These are phyloP conservation scores for Coreius guichenoti DNA, from an alignment of 2,797 vertebrate species.

Conservation along the genomic window DNA sequence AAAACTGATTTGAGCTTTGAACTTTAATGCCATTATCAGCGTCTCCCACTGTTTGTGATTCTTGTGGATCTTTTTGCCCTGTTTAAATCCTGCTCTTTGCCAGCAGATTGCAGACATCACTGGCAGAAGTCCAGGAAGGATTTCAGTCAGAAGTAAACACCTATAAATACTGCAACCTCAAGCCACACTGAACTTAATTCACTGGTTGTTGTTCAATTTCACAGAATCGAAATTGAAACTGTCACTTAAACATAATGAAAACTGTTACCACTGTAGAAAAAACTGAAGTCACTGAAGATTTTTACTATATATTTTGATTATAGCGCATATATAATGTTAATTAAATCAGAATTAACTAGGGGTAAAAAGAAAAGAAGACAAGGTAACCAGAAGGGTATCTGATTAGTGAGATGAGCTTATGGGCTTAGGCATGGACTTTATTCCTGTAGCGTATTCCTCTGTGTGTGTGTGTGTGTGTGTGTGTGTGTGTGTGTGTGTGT, in stretches of 20 bases:
- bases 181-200: constrained; percentile 15
- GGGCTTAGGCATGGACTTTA: constrained; percentile 73
- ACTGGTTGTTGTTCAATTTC: neutral
- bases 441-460: constrained; percentile 73
- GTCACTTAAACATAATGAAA: neutral
- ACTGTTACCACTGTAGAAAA: neutral
- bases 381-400: constrained; percentile 68
- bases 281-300: neutral
- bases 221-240: neutral
- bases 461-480: constrained; percentile 81
- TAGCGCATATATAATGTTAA: neutral
- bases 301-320: neutral
- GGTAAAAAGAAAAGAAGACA: constrained; percentile 60
- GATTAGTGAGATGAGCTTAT: constrained; percentile 93
- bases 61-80: neutral
- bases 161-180: constrained; percentile 4
- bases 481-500: constrained; percentile 64
- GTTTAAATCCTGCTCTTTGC: neutral
- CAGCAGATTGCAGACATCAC: neutral
- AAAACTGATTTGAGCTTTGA: neutral
- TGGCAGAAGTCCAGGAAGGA: constrained; percentile 11
- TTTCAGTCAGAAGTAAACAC: constrained; percentile 27
- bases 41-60: neutral
- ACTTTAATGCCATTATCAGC: neutral
- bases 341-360: neutral